These are phyloP conservation scores for Lota lota DNA, from an alignment of 2,113 vertebrate genomes.

Conservation along the genomic window DNA sequence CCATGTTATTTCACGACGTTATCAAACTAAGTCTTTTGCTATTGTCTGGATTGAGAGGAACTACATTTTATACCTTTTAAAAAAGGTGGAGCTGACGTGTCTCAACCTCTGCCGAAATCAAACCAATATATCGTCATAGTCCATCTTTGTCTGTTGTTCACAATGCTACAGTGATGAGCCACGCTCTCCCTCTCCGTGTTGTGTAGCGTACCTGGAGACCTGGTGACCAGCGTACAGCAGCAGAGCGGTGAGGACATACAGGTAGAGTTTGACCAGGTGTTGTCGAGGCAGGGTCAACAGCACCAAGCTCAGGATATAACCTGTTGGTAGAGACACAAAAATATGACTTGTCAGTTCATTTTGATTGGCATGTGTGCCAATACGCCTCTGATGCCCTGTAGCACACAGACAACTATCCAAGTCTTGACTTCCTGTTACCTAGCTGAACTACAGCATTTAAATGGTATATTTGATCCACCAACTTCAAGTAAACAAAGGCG, in stretches of 20 bases:
- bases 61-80: not conserved
- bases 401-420: slow-evolving; percentile 10
- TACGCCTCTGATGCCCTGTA: not conserved
- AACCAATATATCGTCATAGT: too few relatives aligned
- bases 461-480: too few relatives aligned
- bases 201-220: slow-evolving; percentile 84
- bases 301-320: slow-evolving; percentile 95
- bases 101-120: too few relatives aligned
- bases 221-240: slow-evolving; percentile 96
- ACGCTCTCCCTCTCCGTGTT: not conserved
- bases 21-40: too few relatives aligned
- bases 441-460: too few relatives aligned
- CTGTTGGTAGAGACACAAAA: slow-evolving; percentile 65
- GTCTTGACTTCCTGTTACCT: too few relatives aligned
- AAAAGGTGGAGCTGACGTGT: too few relatives aligned
- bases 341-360: not conserved
- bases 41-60: too few relatives aligned
- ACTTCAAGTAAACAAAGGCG: too few relatives aligned
- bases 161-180: not conserved
- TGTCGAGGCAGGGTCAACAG: slow-evolving; percentile 93
- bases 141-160: too few relatives aligned
- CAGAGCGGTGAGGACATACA: slow-evolving; percentile 92
- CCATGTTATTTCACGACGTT: not conserved
- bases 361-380: slow-evolving; percentile 12
- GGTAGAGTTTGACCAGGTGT: slow-evolving; percentile 93